These are phyloP conservation scores for Drosophila ananassae DNA, from an alignment of 1,140 invertebrate genomes.

Conservation along the genomic window DNA sequence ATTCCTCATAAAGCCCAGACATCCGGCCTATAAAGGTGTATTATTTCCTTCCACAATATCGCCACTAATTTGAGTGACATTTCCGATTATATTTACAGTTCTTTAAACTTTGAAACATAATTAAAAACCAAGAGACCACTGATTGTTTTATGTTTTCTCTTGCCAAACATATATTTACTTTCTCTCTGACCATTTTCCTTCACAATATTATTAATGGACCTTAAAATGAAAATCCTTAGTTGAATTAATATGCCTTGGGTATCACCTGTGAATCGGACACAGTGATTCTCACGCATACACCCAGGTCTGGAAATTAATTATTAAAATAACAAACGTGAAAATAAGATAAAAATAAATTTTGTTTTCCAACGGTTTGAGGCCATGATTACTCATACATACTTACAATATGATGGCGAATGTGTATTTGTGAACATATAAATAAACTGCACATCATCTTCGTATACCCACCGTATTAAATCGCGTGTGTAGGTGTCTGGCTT, in stretches of 20 bases:
- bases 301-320: slow-evolving; percentile 38
- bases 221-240: slow-evolving; percentile 10
- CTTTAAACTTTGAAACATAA: neutral
- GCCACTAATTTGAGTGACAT: neutral
- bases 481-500: slow-evolving; percentile 44
- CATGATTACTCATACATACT: slow-evolving; percentile 40
- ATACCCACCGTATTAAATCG: slow-evolving; percentile 34
- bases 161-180: neutral
- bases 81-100: neutral
- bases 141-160: neutral
- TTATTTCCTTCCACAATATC: neutral
- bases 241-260: slow-evolving; percentile 2
- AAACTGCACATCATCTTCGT: slow-evolving; percentile 38
- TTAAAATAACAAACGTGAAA: slow-evolving; percentile 30
- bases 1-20: neutral
- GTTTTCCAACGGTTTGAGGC: slow-evolving; percentile 46
- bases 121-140: neutral
- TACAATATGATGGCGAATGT: slow-evolving; percentile 25
- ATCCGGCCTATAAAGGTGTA: neutral
- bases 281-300: slow-evolving; percentile 8
- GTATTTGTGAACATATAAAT: slow-evolving; percentile 49
- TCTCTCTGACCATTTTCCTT: neutral
- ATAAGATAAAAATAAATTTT: slow-evolving; percentile 46
- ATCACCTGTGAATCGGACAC: slow-evolving; percentile 25
- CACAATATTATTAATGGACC: slow-evolving; percentile 11